phyloP scores from a whole-genome alignment of 1,140 invertebrate genomes.

The Diachasmimorpha longicaudata region DNA sequence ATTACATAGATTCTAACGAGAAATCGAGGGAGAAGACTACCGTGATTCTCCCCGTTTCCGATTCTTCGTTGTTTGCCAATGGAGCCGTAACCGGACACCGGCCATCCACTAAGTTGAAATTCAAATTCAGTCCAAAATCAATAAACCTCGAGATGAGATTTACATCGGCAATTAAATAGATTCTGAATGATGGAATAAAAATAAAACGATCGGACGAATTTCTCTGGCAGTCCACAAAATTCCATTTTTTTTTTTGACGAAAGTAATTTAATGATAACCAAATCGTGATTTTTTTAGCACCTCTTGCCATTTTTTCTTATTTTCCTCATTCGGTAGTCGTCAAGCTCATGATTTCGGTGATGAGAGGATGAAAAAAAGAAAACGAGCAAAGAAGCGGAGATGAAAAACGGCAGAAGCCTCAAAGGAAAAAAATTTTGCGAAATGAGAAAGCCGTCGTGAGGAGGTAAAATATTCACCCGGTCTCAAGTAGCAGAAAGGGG shows the following conservation, averaged over 20 bases:
- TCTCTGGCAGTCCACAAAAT: no score
- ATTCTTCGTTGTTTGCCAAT: slow-evolving; percentile 15
- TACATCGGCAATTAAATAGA: background rate
- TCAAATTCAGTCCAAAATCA: background rate
- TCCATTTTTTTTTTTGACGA: no score
- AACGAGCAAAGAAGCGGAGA: slow-evolving; percentile 13
- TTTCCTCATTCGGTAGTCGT: background rate
- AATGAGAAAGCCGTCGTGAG: background rate
- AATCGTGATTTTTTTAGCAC: background rate
- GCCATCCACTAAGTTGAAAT: background rate
- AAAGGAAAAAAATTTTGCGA: background rate
- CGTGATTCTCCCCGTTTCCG: slow-evolving; percentile 7
- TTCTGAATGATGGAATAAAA: background rate
- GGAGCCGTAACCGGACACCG: background rate
- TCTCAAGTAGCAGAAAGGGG: slow-evolving; percentile 1
- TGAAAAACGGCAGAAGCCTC: background rate
- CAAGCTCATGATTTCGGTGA: background rate
- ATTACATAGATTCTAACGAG: slow-evolving; percentile 39
- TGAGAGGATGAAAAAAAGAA: background rate
- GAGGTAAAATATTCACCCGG: background rate
- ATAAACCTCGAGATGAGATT: background rate
- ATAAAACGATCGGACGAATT: no score
- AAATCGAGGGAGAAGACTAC: background rate
- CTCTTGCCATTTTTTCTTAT: background rate
- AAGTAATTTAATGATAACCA: background rate